Base-by-base conservation (phyloP, 2,888 invertebrate species). In the Drosophila picticornis region DNA sequence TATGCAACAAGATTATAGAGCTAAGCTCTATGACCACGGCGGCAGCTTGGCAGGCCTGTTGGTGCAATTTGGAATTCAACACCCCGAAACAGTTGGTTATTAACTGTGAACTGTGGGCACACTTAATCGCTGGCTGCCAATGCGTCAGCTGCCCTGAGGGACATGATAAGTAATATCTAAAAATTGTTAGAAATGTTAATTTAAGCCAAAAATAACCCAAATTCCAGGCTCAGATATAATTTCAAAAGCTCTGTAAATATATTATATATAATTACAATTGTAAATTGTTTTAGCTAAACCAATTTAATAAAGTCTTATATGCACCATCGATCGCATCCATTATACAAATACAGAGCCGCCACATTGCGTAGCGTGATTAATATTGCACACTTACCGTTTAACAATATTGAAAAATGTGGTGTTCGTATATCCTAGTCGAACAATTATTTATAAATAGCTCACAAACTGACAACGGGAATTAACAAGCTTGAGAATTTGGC, bases 1-100 rank as follows among this genome's bases (percentile, higher is more conserved):
- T 85, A 86, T 86, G 88, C 80, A 81, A 71, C 88, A 59, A 88
- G 85, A 88, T 88, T 86, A 86, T 83, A 86, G 69, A 71, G 70
- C 51, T 52, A 43, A 36, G 50, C 67, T n/a, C 62, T 66, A 13
- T 16, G 70, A 55, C 67, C 65, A 63, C 63, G 67, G 62, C 71
- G 73, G 77, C 77, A 77, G 77, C 75, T 77, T 72, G 83, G 67
- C 80, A 77, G 62, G 67, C 59, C 75, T 77, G 80, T 52, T 76
- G 72, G 72, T 85, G 80, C 78, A 88, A 88, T 86, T 86, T 86
- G 85, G 79, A 86, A 86, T 86, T 86, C 85, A 86, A 86, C 85
- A 86, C 85, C 73, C 87, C 67, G 67, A 75, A 72, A 75, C 69
- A 77, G 72, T 77, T 72, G 70, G 68, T 75, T 78, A 77, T 78